Evolutionary conservation across 2,797 vertebrate species (phyloP), one percentile per base, ranked within the genome.

Genomic region (Clamator glandarius): DNA sequence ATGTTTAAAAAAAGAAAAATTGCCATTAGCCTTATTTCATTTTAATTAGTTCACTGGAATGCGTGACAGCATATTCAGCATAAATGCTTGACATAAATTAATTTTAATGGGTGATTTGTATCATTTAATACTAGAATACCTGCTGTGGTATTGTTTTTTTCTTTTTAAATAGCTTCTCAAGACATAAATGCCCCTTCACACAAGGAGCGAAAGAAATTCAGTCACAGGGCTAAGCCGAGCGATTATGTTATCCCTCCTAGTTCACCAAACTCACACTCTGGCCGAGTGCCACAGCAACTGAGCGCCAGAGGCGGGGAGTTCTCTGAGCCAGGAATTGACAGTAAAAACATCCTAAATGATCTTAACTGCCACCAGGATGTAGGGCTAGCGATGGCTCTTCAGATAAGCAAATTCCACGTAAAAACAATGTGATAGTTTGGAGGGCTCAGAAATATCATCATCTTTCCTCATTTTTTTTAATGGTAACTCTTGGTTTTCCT

Each of bases 321-420:
- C 93, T 93, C 86, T 3, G 41, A 89, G 93, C 94, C 94, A 95
- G 95, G 90, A 95, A 95, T 92, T 90, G 95, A 96, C 93, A 93
- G 89, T 91, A 85, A 95, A 95, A 96, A 96, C 95, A 96, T 95
- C 93, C 94, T 95, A 92, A 92, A 87, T 92, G 89, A 72, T 89
- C 82, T 72, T 83, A 93, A 85, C 84, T 6, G 90, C 75, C 93
- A 96, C 93, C 90, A 95, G 93, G 96, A 96, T 96, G 93, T 80
- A 26, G 84, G 64, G 9, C 87, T 89, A 64, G 35, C 1, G 41
- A 81, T 93, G 69, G 78, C 64, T 80, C 54, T 89, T 80, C 58
- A 89, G 94, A 95, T 95, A 95, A 94, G 83, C 31, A 62, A 69
- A 59, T 88, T 88, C 69, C 66, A 63, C 59, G 66, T 93, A 29